Evolutionary conservation across 2,113 vertebrate species (phyloP).

Genomic region (Poeciliopsis prolifica): DNA sequence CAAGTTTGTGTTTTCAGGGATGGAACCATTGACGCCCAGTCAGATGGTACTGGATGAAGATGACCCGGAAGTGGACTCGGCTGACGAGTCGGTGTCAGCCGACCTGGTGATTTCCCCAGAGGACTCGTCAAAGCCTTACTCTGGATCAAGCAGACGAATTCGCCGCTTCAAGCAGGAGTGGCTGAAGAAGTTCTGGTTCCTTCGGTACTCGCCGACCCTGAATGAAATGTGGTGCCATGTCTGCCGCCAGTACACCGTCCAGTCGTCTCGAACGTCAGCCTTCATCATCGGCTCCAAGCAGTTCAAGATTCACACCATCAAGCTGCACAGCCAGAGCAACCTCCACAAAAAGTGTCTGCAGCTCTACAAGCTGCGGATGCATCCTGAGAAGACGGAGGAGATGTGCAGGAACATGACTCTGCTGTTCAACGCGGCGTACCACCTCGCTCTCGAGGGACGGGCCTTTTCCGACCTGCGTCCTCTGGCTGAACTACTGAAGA

Average conservation of each 20-base stretch:
- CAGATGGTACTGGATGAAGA: constrained; percentile 89
- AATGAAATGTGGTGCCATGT: constrained; percentile 99
- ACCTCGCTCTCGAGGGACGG: constrained; percentile 90
- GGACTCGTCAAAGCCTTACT: constrained; percentile 87
- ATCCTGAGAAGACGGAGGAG: constrained; percentile 96
- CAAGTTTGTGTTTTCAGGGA: constrained; percentile 74
- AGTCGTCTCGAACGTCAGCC: constrained; percentile 94
- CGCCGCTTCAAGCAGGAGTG: constrained; percentile 97
- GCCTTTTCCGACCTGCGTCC: constrained; percentile 93
- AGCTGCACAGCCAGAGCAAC: constrained; percentile 98
- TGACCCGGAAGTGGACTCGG: constrained; percentile 93
- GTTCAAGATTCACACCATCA: constrained; percentile 99
- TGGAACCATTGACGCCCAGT: constrained; percentile 87
- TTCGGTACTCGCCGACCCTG: constrained; percentile 92
- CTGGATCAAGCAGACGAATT: constrained; percentile 84
- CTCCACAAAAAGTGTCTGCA: constrained; percentile 98
- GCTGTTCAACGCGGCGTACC: constrained; percentile 94
- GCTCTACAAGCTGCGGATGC: constrained; percentile 97
- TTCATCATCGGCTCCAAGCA: constrained; percentile 98
- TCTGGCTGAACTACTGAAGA: constrained; percentile 92
- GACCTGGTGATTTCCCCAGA: constrained; percentile 88
- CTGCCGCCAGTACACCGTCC: constrained; percentile 95
- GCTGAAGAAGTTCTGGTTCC: constrained; percentile 98
- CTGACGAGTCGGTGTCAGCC: constrained; percentile 91
- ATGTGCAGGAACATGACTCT: constrained; percentile 96